phyloP scores from a whole-genome alignment of 1,140 invertebrate species.

The Drosophila pallidifrons region DNA sequence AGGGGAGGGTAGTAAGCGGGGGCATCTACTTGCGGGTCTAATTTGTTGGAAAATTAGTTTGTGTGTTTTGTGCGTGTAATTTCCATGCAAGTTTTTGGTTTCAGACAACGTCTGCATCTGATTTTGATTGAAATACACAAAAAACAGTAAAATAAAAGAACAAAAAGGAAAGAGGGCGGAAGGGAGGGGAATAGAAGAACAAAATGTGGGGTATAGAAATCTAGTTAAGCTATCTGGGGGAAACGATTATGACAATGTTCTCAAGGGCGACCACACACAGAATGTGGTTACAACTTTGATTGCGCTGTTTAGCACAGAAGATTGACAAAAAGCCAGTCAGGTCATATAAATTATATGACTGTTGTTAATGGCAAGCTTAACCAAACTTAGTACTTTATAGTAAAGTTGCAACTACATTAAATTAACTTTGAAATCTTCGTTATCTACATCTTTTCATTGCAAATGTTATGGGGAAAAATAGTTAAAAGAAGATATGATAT shows the following conservation, averaged over 20 bases:
- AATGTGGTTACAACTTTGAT: neutral
- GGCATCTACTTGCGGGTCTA: constrained; percentile 72
- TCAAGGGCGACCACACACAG: neutral
- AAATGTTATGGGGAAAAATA: too few species aligned
- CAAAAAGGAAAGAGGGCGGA: neutral
- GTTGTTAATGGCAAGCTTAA: too few species aligned
- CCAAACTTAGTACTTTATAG: too few species aligned
- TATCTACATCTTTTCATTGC: too few species aligned
- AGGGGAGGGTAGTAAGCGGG: constrained; percentile 1
- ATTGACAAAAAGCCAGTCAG: too few species aligned
- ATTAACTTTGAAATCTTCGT: too few species aligned
- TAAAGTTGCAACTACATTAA: too few species aligned
- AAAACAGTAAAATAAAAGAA: constrained; percentile 17
- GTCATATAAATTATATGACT: too few species aligned
- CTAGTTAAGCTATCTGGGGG: neutral
- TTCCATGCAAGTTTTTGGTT: constrained; percentile 67
- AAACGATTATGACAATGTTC: constrained; percentile 11
- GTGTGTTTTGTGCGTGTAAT: constrained; percentile 79
- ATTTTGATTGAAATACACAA: constrained; percentile 78
- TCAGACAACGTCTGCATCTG: constrained; percentile 70
- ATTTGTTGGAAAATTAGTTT: constrained; percentile 83
- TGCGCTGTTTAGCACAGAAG: neutral
- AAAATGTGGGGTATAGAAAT: neutral
- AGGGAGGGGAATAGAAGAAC: neutral
- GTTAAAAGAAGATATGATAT: too few species aligned